Conservation (phyloP, 2,113 vertebrate species). For the Hymenochirus boettgeri region DNA sequence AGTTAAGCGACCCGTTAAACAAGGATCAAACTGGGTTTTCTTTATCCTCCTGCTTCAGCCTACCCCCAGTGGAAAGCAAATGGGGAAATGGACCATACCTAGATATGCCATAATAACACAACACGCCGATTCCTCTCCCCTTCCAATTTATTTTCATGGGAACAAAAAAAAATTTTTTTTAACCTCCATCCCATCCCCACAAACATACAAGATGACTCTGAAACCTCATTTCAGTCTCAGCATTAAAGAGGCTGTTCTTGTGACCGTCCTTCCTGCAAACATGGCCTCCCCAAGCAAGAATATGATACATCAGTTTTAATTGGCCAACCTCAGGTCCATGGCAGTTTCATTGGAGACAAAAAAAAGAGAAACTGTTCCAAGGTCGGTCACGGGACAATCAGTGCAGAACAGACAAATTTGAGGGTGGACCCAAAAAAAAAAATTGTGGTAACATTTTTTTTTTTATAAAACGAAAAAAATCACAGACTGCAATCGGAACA, state of each 20-base stretch:
- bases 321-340: constrained; percentile 6
- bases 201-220: neutral
- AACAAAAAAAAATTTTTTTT: neutral
- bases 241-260: constrained; percentile 1
- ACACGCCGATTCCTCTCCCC: constrained; percentile 12
- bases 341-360: constrained; percentile 5
- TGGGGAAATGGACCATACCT: too few species aligned
- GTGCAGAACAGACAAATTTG: constrained; percentile 13
- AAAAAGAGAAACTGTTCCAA: neutral
- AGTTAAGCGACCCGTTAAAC: too few species aligned
- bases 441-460: constrained; percentile 3
- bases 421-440: neutral
- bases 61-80: neutral
- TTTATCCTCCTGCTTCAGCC: too few species aligned
- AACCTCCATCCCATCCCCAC: constrained; percentile 2
- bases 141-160: constrained; percentile 26
- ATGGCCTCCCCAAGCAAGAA: neutral
- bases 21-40: too few species aligned
- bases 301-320: neutral
- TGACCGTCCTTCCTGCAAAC: neutral
- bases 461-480: constrained; percentile 7
- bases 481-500: constrained; percentile 16
- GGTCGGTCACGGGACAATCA: constrained; percentile 9
- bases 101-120: too few species aligned
- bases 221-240: neutral